These are phyloP conservation scores for Smithornis capensis DNA, from an alignment of 2,113 vertebrate genomes.

Conservation along the genomic window DNA sequence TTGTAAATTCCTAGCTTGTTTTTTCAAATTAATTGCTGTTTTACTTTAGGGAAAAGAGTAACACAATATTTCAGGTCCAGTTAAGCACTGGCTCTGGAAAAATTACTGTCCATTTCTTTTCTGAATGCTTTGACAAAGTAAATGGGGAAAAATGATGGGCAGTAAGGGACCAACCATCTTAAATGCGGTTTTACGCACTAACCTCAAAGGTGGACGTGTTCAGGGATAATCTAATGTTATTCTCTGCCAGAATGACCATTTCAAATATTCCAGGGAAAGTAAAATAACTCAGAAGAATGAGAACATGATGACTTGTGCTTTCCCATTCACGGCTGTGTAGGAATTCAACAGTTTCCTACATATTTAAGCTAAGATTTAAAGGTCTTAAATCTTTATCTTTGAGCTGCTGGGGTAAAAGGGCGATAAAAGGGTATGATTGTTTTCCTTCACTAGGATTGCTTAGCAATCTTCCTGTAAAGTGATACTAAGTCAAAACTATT, in stretches of 20 bases:
- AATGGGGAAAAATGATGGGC: background rate
- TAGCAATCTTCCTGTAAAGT: background rate
- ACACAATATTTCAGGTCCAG: background rate
- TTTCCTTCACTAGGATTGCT: background rate
- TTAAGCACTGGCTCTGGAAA: background rate
- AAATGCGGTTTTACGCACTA: background rate
- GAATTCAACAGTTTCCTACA: background rate
- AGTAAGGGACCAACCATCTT: background rate
- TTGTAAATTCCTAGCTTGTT: no score
- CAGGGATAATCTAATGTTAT: background rate
- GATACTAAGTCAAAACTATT: background rate
- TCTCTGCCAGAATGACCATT: background rate
- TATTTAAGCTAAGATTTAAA: background rate
- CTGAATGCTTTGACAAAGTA: background rate
- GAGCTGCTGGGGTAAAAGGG: background rate
- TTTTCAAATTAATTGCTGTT: background rate
- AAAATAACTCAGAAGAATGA: background rate
- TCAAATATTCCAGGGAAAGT: background rate
- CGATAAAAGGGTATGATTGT: background rate
- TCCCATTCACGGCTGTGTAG: background rate
- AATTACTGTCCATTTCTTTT: background rate
- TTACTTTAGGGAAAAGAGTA: background rate
- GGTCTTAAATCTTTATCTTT: background rate
- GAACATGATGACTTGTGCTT: background rate
- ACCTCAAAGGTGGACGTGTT: background rate